Conservation (phyloP, 2,888 invertebrate species). For the Agrochola litura region DNA sequence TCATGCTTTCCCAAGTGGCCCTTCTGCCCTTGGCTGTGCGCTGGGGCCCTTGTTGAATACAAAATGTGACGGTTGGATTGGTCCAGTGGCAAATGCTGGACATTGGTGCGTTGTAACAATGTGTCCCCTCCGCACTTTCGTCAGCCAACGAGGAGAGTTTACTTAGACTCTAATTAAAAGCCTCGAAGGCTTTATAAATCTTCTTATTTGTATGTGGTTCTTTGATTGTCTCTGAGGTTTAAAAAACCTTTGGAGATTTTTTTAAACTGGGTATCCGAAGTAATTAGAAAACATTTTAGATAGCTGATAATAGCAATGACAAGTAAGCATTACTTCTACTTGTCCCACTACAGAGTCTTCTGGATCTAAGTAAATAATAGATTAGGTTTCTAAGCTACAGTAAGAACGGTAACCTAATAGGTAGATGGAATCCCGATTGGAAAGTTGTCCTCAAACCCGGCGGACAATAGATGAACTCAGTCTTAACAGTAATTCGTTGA, state of each 20-base stretch:
- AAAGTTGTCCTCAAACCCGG: slow-evolving; percentile 55
- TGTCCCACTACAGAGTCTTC: not conserved
- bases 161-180: not conserved
- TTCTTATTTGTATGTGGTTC: not conserved
- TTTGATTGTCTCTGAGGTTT: not conserved
- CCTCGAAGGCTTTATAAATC: not conserved
- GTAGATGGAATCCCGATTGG: slow-evolving; percentile 49
- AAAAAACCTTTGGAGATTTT: not conserved
- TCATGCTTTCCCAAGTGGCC: not conserved
- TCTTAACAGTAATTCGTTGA: not conserved
- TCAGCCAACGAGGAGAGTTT: not conserved
- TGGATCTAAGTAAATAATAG: slow-evolving; percentile 8
- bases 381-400: slow-evolving; percentile 12
- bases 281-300: not conserved
- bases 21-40: not conserved
- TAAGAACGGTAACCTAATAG: slow-evolving; percentile 22
- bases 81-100: not conserved
- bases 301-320: not conserved
- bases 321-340: not conserved
- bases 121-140: not conserved
- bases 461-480: slow-evolving; percentile 27
- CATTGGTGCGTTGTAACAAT: not conserved
- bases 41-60: not conserved
- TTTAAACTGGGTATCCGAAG: not conserved
- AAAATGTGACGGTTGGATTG: not conserved